These are phyloP conservation scores for Drosophila mojavensis DNA, from an alignment of 1,140 invertebrate species.

Conservation along the genomic window DNA sequence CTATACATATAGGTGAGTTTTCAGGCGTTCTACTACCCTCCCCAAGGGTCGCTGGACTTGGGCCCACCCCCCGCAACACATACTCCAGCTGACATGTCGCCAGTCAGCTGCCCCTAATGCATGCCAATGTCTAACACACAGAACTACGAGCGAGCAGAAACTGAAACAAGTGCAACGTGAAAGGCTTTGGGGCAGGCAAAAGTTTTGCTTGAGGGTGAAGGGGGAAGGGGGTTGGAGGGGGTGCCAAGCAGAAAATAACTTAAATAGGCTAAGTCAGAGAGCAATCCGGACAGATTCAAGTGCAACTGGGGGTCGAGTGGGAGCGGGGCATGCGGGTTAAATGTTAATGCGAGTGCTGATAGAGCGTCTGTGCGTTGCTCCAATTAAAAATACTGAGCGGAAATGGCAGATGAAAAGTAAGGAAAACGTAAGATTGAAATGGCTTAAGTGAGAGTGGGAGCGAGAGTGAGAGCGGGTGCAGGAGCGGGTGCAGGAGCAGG, in stretches of 20 bases:
- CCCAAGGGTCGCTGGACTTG: background rate
- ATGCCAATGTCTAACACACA: slow-evolving; percentile 23
- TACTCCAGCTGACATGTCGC: background rate
- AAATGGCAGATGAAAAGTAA: slow-evolving; percentile 54
- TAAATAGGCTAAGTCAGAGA: slow-evolving; percentile 22
- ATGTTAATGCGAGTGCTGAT: slow-evolving; percentile 40
- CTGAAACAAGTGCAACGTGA: slow-evolving; percentile 14
- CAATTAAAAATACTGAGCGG: slow-evolving; percentile 73
- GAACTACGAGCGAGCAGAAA: slow-evolving; percentile 29
- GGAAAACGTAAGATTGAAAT: slow-evolving; percentile 28
- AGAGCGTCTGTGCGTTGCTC: slow-evolving; percentile 32
- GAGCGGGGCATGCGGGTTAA: slow-evolving; percentile 50
- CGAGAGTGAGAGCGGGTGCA: slow-evolving; percentile 3
- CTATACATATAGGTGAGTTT: no score
- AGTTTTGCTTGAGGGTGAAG: background rate
- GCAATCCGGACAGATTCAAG: slow-evolving; percentile 38
- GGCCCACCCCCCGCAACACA: background rate
- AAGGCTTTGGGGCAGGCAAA: slow-evolving; percentile 14
- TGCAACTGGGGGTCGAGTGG: background rate
- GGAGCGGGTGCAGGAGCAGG: background rate
- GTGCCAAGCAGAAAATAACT: slow-evolving; percentile 5
- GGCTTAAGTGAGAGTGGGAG: slow-evolving; percentile 2
- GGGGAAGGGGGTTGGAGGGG: background rate
- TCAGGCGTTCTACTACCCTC: background rate
- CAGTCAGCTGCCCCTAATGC: slow-evolving; percentile 6